These are phyloP conservation scores for Nomia melanderi DNA, from an alignment of 1,140 invertebrate genomes.

Conservation along the genomic window DNA sequence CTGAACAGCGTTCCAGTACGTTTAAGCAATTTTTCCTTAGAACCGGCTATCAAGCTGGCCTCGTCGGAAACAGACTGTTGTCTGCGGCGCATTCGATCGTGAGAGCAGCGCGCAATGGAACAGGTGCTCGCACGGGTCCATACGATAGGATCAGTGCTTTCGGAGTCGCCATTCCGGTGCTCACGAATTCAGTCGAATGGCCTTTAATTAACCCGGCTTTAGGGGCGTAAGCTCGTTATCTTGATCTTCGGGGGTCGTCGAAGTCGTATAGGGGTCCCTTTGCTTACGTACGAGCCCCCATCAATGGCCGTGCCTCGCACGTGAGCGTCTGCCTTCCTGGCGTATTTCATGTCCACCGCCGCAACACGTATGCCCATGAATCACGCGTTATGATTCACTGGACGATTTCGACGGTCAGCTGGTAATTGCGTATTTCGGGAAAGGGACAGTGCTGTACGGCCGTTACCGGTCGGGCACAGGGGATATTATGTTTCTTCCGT, in stretches of 20 bases:
- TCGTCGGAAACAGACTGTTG: too few species aligned
- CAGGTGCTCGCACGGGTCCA: constrained; percentile 19
- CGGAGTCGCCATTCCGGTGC: constrained; percentile 50
- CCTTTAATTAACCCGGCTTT: constrained; percentile 74
- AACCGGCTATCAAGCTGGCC: not conserved
- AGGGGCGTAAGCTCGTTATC: constrained; percentile 71
- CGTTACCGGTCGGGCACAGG: not conserved
- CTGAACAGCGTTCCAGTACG: not conserved
- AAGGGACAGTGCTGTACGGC: not conserved
- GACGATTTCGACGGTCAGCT: constrained; percentile 2
- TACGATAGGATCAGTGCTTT: constrained; percentile 44
- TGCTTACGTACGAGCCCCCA: constrained; percentile 50
- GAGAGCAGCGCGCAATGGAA: constrained; percentile 1
- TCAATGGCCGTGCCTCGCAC: constrained; percentile 7
- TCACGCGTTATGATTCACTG: constrained; percentile 47
- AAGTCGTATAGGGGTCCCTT: constrained; percentile 40
- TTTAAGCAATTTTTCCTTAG: not conserved
- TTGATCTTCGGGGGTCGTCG: constrained; percentile 60
- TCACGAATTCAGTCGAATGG: constrained; percentile 63
- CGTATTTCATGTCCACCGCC: constrained; percentile 39
- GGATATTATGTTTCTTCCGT: not conserved
- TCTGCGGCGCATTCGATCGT: not conserved
- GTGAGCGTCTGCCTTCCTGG: constrained; percentile 38
- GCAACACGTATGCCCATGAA: constrained; percentile 45
- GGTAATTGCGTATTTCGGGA: constrained; percentile 19